Percentiles rank a stretch among this genome's conserved stretches.
These are phyloP conservation scores for Eupithecia pulchellata DNA, from an alignment of 2,888 invertebrate species.

Conservation along the genomic window DNA sequence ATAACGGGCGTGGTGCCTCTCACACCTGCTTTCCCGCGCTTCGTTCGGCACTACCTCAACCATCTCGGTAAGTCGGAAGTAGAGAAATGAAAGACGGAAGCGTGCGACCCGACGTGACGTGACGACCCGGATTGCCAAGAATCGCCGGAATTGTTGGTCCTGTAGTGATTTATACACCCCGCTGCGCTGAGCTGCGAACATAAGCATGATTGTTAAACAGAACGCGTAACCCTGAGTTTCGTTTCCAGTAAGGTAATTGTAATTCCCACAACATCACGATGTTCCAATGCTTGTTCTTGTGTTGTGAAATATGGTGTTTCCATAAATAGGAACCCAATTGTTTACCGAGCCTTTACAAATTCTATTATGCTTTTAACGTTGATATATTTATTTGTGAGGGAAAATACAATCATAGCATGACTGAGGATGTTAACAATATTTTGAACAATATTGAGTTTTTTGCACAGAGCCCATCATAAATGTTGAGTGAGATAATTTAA, in stretches of 20 bases:
- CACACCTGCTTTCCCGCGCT: no score
- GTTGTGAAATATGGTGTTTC: neutral
- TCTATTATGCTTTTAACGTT: conserved; percentile 15
- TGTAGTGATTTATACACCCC: no score
- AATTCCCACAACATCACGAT: neutral
- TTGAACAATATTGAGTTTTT: conserved; percentile 32
- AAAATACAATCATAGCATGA: conserved; percentile 20
- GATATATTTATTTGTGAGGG: conserved; percentile 11
- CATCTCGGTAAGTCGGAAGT: conserved; percentile 63
- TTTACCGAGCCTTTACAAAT: conserved; percentile 15
- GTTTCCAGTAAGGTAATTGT: neutral
- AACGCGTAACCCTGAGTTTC: neutral
- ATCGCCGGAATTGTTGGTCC: no score
- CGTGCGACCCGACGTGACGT: no score
- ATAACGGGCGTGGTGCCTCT: conserved; percentile 75
- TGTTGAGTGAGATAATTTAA: conserved; percentile 39
- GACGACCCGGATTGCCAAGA: no score
- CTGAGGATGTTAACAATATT: conserved; percentile 33
- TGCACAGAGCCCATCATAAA: conserved; percentile 38
- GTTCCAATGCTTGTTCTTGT: neutral
- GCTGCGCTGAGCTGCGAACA: no score
- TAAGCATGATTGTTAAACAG: no score
- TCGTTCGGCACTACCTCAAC: neutral
- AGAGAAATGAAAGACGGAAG: no score
- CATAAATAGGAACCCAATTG: conserved; percentile 10